Evolutionary conservation across 2,113 vertebrate species (phyloP).

Genomic region (Neotoma lepida): DNA sequence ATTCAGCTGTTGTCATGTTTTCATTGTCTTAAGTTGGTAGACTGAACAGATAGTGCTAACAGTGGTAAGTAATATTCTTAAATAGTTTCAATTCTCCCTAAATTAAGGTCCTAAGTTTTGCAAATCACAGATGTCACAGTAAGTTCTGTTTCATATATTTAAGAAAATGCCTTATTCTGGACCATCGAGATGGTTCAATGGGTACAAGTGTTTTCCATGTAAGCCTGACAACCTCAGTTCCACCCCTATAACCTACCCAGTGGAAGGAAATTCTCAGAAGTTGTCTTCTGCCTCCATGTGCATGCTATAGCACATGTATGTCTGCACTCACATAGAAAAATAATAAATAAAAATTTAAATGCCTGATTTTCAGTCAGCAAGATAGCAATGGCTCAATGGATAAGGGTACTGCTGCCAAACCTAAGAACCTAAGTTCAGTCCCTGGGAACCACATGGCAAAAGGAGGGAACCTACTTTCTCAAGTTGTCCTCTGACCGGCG

Average conservation of each 20-base stretch:
- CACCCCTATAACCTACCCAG: not conserved
- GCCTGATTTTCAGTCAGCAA: not conserved
- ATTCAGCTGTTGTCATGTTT: not conserved
- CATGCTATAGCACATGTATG: not conserved
- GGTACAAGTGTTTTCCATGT: not conserved
- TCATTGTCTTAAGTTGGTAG: conserved; percentile 20
- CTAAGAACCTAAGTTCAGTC: not conserved
- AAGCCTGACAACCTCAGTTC: not conserved
- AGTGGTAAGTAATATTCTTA: not conserved
- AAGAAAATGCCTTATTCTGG: not conserved
- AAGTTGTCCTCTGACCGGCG: not conserved
- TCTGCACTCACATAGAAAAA: not conserved
- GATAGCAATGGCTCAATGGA: not conserved
- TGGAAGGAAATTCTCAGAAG: not conserved
- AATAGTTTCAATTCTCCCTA: conserved; percentile 3
- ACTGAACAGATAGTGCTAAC: conserved; percentile 18
- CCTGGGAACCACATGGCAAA: not conserved
- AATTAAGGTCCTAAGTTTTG: conserved; percentile 42
- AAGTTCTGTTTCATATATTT: not conserved
- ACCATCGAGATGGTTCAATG: not conserved
- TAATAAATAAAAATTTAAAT: not conserved
- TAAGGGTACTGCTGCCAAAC: not conserved
- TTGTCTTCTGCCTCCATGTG: not conserved
- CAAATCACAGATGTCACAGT: conserved; percentile 31
- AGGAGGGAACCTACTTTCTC: not conserved